Percentiles rank a stretch among this genome's conserved stretches.
These are phyloP conservation scores for Agapostemon virescens DNA, from an alignment of 2,888 invertebrate genomes.

Conservation along the genomic window DNA sequence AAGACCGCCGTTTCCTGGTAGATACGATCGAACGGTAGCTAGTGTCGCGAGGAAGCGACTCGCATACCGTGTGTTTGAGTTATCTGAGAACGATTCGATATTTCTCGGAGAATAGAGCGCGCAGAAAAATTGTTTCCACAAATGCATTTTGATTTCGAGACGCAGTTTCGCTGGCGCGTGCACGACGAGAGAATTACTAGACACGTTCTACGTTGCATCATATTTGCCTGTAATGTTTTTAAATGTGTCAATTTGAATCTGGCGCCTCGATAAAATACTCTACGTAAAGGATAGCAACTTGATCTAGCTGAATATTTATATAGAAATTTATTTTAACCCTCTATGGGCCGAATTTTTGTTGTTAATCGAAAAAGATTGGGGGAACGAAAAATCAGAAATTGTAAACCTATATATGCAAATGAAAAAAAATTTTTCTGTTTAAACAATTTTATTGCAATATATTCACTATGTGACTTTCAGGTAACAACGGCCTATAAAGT, in stretches of 20 bases:
- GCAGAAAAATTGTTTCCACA: slow-evolving; percentile 1
- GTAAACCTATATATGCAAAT: too few relatives aligned
- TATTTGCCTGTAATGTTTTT: too few relatives aligned
- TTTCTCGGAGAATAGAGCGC: not conserved
- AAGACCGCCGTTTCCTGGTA: slow-evolving; percentile 69
- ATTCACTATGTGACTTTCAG: too few relatives aligned
- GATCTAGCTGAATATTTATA: too few relatives aligned
- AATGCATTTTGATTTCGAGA: not conserved
- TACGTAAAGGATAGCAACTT: not conserved
- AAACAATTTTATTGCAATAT: too few relatives aligned
- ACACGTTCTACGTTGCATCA: not conserved
- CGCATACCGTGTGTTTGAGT: slow-evolving; percentile 42
- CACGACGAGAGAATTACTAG: not conserved
- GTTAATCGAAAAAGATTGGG: too few relatives aligned
- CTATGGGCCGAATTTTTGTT: too few relatives aligned
- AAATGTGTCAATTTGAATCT: not conserved
- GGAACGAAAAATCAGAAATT: too few relatives aligned
- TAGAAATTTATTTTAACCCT: too few relatives aligned
- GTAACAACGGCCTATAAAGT: too few relatives aligned
- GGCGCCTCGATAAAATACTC: not conserved
- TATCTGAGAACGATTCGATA: slow-evolving; percentile 7
- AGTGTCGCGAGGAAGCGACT: slow-evolving; percentile 31
- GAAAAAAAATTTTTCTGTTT: too few relatives aligned
- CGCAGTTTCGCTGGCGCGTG: not conserved
- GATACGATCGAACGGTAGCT: slow-evolving; percentile 61